A percentile compares a stretch with the other conserved stretches of the same genome.
Evolutionary conservation across 1,140 invertebrate species (phyloP).

Genomic region (Maniola jurtina): DNA sequence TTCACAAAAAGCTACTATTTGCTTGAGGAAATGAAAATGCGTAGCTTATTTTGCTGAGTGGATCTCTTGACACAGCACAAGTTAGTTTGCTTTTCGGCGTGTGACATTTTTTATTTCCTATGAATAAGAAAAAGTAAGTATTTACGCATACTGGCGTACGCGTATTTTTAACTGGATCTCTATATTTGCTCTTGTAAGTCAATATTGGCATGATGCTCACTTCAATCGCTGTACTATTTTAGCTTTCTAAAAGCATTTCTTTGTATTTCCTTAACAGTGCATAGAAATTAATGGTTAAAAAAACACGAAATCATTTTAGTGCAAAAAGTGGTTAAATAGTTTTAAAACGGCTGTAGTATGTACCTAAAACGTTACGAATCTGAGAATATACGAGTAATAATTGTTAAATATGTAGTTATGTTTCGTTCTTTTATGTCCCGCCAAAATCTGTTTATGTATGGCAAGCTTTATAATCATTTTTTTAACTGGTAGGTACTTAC

Average conservation of each 20-base stretch:
- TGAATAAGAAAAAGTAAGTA: slow-evolving; percentile 2
- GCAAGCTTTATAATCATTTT: too few relatives aligned
- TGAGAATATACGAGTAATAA: too few relatives aligned
- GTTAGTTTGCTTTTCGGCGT: not conserved
- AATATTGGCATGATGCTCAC: slow-evolving; percentile 15
- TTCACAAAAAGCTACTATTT: too few relatives aligned
- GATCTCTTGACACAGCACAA: not conserved
- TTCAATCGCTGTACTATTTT: not conserved
- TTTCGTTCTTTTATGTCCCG: too few relatives aligned
- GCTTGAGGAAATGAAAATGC: too few relatives aligned
- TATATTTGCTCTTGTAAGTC: slow-evolving; percentile 9
- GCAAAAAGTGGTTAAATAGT: too few relatives aligned
- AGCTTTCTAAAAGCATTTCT: slow-evolving; percentile 9
- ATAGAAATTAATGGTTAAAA: not conserved
- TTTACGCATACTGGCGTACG: not conserved
- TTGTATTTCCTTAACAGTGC: not conserved
- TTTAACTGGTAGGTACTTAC: too few relatives aligned
- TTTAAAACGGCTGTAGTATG: too few relatives aligned
- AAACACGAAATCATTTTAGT: too few relatives aligned
- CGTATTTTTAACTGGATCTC: slow-evolving; percentile 3
- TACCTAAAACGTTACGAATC: too few relatives aligned
- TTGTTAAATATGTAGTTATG: too few relatives aligned
- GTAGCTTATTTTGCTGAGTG: not conserved
- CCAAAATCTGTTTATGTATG: too few relatives aligned
- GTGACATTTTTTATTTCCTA: not conserved